Percentiles rank a stretch among this genome's conserved stretches.
Evolutionary conservation across 2,797 vertebrate genomes (phyloP).

Genomic region (Parambassis ranga): DNA sequence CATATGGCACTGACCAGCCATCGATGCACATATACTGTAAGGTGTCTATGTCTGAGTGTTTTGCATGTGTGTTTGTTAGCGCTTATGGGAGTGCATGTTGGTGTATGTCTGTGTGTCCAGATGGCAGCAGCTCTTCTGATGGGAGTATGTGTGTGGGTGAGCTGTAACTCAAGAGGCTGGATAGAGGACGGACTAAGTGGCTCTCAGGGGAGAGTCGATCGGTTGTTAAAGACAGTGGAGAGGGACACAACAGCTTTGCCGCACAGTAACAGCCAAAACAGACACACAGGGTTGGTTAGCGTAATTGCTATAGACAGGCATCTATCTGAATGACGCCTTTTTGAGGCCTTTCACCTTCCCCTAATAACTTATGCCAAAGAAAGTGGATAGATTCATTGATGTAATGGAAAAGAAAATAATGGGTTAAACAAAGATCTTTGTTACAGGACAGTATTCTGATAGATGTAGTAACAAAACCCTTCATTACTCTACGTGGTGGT

Average conservation of each 20-base stretch:
- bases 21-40: background rate
- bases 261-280: slow-evolving; percentile 55
- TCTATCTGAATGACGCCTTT: slow-evolving; percentile 40
- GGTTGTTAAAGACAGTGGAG: slow-evolving; percentile 73
- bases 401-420: too few species aligned
- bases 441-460: too few species aligned
- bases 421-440: too few species aligned
- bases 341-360: slow-evolving; percentile 24
- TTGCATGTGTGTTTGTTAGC: background rate
- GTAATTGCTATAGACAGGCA: slow-evolving; percentile 64
- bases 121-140: slow-evolving; percentile 43
- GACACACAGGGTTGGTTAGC: slow-evolving; percentile 46
- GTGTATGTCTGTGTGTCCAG: slow-evolving; percentile 34
- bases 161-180: slow-evolving; percentile 72
- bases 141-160: slow-evolving; percentile 59
- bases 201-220: slow-evolving; percentile 72
- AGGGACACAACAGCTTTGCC: slow-evolving; percentile 61
- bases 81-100: background rate
- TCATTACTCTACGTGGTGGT: too few species aligned
- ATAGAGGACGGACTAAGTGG: slow-evolving; percentile 75
- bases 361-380: background rate
- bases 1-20: too few species aligned
- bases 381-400: slow-evolving; percentile 7
- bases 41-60: background rate
- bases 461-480: slow-evolving; percentile 5